phyloP scores from a whole-genome alignment of 2,113 vertebrate species.

The Pterocles orientalis region DNA sequence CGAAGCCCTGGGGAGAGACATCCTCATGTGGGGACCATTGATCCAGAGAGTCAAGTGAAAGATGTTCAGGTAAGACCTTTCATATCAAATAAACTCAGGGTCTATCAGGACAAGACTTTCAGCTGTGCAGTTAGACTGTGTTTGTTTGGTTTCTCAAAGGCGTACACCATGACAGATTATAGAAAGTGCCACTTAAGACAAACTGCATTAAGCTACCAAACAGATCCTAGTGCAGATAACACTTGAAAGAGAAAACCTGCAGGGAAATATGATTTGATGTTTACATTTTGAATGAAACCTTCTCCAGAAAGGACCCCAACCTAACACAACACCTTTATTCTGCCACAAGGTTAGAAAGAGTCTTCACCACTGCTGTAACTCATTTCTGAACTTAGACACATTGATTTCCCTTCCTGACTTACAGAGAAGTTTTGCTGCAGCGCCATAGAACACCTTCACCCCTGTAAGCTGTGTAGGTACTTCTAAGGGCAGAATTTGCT shows the following conservation, averaged over 20 bases:
- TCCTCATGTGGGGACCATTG: not conserved
- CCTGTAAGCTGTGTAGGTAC: not conserved
- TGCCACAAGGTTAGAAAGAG: not conserved
- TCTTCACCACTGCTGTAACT: not conserved
- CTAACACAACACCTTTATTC: not conserved
- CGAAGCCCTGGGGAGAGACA: not conserved
- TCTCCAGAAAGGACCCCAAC: not conserved
- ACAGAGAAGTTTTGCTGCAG: not conserved
- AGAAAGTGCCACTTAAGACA: not conserved
- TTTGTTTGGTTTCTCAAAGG: not conserved
- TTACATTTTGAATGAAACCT: not conserved
- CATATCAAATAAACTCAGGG: not conserved
- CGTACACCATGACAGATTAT: not conserved
- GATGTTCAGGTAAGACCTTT: not conserved
- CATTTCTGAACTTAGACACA: not conserved
- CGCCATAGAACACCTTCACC: not conserved
- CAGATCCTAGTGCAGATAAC: not conserved
- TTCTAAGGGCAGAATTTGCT: conserved; percentile 1
- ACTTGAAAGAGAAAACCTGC: not conserved
- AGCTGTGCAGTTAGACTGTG: not conserved
- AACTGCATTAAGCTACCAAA: not conserved
- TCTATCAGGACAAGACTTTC: not conserved
- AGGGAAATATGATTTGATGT: not conserved
- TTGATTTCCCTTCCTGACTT: not conserved
- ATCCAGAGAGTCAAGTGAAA: not conserved